These are phyloP conservation scores for Drosophila virilis DNA, from an alignment of 1,140 invertebrate species.

Conservation along the genomic window DNA sequence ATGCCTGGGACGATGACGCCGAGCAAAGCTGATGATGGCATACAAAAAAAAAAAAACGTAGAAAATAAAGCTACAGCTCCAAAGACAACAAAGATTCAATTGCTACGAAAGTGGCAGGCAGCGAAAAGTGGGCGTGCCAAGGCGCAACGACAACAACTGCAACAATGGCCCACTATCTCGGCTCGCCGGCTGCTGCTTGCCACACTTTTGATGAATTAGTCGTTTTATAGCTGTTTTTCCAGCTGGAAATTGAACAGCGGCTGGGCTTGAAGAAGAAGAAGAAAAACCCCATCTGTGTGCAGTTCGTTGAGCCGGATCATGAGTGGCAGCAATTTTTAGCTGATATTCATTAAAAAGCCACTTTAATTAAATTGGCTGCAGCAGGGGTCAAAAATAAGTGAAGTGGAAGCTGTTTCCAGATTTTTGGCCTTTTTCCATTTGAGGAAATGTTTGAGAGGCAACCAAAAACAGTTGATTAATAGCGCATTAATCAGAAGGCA, in stretches of 20 bases:
- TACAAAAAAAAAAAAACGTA: slow-evolving; percentile 55
- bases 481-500: slow-evolving; percentile 19
- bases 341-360: slow-evolving; percentile 63
- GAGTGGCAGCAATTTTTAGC: slow-evolving; percentile 36
- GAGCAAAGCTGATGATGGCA: slow-evolving; percentile 67
- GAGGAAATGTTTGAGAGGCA: slow-evolving; percentile 18
- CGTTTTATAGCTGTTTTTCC: slow-evolving; percentile 38
- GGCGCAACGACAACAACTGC: slow-evolving; percentile 18
- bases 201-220: slow-evolving; percentile 80
- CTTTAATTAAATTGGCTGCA: slow-evolving; percentile 54
- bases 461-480: slow-evolving; percentile 36
- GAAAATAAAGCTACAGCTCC: slow-evolving; percentile 21
- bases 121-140: slow-evolving; percentile 62
- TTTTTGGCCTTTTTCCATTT: slow-evolving; percentile 37
- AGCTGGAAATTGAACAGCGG: slow-evolving; percentile 60
- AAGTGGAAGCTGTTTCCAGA: slow-evolving; percentile 48
- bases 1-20: slow-evolving; percentile 59
- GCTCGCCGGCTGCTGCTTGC: slow-evolving; percentile 53
- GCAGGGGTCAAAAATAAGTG: slow-evolving; percentile 57
- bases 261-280: slow-evolving; percentile 20
- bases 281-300: slow-evolving; percentile 7
- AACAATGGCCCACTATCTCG: slow-evolving; percentile 49
- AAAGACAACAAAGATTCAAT: slow-evolving; percentile 67
- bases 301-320: slow-evolving; percentile 75
- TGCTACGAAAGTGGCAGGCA: slow-evolving; percentile 67